Evolutionary conservation across 1,140 invertebrate genomes (phyloP).

Genomic region (Trichonephila inaurata): DNA sequence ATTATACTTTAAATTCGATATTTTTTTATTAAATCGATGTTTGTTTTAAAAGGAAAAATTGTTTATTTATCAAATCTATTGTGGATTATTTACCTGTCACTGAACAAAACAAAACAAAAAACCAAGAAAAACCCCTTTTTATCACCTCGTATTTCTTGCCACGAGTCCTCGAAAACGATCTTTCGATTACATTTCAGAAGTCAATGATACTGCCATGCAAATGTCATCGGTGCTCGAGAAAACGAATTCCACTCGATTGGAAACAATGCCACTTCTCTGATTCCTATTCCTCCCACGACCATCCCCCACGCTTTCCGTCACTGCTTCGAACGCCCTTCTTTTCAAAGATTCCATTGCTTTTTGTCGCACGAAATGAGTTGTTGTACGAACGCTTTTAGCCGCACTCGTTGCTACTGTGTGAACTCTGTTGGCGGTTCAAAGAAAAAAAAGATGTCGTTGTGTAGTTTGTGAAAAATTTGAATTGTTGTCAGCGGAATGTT

Average conservation of each 20-base stretch:
- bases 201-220: slow-evolving; percentile 31
- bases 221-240: slow-evolving; percentile 14
- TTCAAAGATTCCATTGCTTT: slow-evolving; percentile 16
- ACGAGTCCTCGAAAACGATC: not conserved
- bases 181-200: not conserved
- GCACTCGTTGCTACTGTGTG: not conserved
- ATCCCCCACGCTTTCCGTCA: slow-evolving; percentile 57
- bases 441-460: too few relatives aligned
- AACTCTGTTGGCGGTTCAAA: too few relatives aligned
- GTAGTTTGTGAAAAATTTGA: too few relatives aligned
- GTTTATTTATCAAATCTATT: too few relatives aligned
- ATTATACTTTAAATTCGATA: too few relatives aligned
- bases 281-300: slow-evolving; percentile 39
- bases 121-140: too few relatives aligned
- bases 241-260: slow-evolving; percentile 8
- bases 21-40: too few relatives aligned
- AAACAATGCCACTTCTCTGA: slow-evolving; percentile 23
- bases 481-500: too few relatives aligned
- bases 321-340: slow-evolving; percentile 18
- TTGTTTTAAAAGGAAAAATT: too few relatives aligned
- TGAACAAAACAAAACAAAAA: too few relatives aligned
- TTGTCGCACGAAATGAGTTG: not conserved
- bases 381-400: not conserved
- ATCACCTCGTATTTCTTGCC: too few relatives aligned
- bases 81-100: too few relatives aligned